These are phyloP conservation scores for Trypoxylon attenuatum DNA, from an alignment of 2,888 invertebrate genomes.

Conservation along the genomic window DNA sequence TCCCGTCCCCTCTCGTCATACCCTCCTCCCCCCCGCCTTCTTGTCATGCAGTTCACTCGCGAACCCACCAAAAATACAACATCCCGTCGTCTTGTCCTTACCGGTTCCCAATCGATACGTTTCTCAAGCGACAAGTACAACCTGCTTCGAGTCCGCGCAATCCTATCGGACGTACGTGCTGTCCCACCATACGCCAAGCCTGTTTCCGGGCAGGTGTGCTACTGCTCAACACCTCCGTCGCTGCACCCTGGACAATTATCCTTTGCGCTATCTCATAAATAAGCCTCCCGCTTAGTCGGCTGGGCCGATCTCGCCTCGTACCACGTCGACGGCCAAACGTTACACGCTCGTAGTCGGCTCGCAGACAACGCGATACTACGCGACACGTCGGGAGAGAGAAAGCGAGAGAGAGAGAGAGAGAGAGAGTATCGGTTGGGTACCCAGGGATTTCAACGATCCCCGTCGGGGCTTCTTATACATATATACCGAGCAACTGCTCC, in stretches of 20 bases:
- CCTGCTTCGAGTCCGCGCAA: slow-evolving; percentile 37
- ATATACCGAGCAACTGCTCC: slow-evolving; percentile 20
- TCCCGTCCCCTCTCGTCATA: not conserved
- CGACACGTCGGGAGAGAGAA: too few species aligned
- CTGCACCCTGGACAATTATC: slow-evolving; percentile 44
- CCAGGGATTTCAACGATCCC: slow-evolving; percentile 37
- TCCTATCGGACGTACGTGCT: too few species aligned
- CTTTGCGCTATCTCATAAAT: slow-evolving; percentile 48
- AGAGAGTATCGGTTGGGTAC: slow-evolving; percentile 1
- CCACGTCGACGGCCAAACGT: too few species aligned
- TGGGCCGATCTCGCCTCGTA: slow-evolving; percentile 36
- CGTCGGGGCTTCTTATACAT: slow-evolving; percentile 1
- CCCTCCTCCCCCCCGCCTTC: not conserved
- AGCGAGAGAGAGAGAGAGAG: not conserved
- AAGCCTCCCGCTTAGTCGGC: slow-evolving; percentile 38
- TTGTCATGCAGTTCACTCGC: slow-evolving; percentile 7
- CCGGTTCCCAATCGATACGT: slow-evolving; percentile 42
- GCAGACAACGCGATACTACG: too few species aligned
- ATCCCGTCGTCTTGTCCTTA: not conserved
- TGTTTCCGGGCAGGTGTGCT: too few species aligned
- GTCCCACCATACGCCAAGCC: too few species aligned
- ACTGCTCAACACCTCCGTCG: not conserved
- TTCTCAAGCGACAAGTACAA: slow-evolving; percentile 40
- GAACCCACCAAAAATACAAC: not conserved
- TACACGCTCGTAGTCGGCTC: not conserved